phyloP scores from a whole-genome alignment of 2,113 vertebrate species.

The Pangasianodon hypophthalmus region DNA sequence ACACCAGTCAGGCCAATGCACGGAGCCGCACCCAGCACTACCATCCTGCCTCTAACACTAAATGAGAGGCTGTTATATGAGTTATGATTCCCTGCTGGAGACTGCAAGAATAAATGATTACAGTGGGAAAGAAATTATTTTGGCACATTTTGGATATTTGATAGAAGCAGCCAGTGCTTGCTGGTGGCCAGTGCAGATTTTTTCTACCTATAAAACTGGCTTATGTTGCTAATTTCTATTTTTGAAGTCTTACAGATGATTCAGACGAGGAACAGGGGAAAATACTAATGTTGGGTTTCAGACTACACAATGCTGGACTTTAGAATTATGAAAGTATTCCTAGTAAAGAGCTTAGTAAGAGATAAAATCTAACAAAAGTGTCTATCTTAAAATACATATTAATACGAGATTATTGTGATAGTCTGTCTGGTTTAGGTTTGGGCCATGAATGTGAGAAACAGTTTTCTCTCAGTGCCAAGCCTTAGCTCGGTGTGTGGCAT shows the following conservation, averaged over 20 bases:
- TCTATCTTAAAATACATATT: not conserved
- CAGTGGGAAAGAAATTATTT: slow-evolving; percentile 9
- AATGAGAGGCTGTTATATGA: slow-evolving; percentile 14
- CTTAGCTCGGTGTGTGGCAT: not conserved
- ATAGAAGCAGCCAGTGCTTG: not conserved
- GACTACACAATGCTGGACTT: not conserved
- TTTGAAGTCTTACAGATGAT: not conserved
- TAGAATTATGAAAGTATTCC: not conserved
- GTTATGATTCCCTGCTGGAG: slow-evolving; percentile 19
- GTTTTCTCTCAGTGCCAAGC: not conserved
- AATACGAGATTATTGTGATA: not conserved
- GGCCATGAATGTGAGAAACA: not conserved
- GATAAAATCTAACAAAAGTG: not conserved
- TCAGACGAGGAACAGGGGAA: not conserved
- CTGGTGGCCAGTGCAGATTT: not conserved
- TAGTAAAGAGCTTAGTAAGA: not conserved
- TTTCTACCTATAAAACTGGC: not conserved
- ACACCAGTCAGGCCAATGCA: slow-evolving; percentile 24
- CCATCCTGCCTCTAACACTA: not conserved
- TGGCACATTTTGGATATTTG: slow-evolving; percentile 12
- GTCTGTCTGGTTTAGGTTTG: not conserved
- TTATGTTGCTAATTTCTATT: not conserved
- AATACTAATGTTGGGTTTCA: not conserved
- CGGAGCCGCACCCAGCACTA: slow-evolving; percentile 46
- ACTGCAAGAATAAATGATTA: slow-evolving; percentile 28